These are phyloP conservation scores for Diploptera punctata DNA, from an alignment of 2,888 invertebrate genomes.

Conservation along the genomic window DNA sequence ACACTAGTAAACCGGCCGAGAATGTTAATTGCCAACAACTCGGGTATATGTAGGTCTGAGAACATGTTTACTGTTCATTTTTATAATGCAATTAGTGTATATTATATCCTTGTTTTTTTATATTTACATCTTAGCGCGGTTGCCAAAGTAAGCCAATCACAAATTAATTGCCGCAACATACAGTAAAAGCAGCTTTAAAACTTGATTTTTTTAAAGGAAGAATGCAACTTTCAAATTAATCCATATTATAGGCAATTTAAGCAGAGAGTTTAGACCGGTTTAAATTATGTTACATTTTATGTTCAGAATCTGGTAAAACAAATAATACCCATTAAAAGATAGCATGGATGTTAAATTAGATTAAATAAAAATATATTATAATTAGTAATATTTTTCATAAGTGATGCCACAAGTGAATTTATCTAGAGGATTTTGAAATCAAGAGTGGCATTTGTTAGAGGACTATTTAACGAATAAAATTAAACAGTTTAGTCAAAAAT, in stretches of 20 bases:
- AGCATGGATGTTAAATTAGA: no score
- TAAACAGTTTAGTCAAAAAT: no score
- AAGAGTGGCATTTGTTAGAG: no score
- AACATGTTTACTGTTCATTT: background rate
- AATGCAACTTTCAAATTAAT: background rate
- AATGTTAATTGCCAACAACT: constrained; percentile 6
- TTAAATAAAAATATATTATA: no score
- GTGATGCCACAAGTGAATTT: no score
- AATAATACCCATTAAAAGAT: no score
- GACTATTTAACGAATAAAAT: no score
- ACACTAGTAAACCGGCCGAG: background rate
- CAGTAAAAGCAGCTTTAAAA: background rate
- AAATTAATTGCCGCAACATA: background rate
- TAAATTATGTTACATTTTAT: no score
- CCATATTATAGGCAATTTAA: background rate
- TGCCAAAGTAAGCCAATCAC: background rate
- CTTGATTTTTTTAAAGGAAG: background rate
- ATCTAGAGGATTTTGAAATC: no score
- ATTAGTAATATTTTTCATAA: no score
- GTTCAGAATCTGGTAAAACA: no score
- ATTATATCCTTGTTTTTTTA: background rate
- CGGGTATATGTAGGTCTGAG: background rate
- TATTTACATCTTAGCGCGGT: background rate
- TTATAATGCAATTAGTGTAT: constrained; percentile 1
- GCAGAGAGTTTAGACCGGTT: background rate